Base-by-base conservation (phyloP, 1,140 invertebrate genomes). In the Listronotus bonariensis region DNA sequence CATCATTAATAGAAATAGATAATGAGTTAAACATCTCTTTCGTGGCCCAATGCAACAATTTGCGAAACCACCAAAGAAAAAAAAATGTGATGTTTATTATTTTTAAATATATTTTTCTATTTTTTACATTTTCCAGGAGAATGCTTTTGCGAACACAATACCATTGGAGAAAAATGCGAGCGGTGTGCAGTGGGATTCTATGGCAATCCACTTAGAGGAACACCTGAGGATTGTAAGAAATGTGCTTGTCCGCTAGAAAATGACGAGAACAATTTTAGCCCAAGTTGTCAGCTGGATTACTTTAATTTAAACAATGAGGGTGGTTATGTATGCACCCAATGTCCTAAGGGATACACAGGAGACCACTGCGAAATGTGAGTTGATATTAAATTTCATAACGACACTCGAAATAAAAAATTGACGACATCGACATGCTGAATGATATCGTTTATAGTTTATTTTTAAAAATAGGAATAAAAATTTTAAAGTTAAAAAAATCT, bases 181-280 rank as follows among this genome's bases (percentile, higher is more conserved):
- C 80, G 86, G 43, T 99, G 97, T 79, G 80, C 87, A 7, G 80
- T 85, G 10, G 97, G 97, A 49, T 98, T 89, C 80, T 98, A 97
- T 79, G 96, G 96, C 10, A 90, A 98, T 77, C 89, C 95, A 0
- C 83, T 86, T 0, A 82, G 80, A 60, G 92, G 91, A 71, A 88
- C 83, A 0, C 76, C 85, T 5, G 82, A 88, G 41, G 92, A 93
- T 62, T 98, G 96, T 76, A 88, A 88, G 74, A 87, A 84, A 32
- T 98, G 95, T 77, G 91, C 90, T 3, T 98, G 96, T 80, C 96
- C 96, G 0, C 78, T 95, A 43, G 78, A 82, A 26, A 80, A 86
- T 48, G 77, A 85, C 0, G 81, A 85, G 0, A 96, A 96, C 77
- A 95, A 96, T 78, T 96, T 96, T 76, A 95, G 92, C 72, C 92